Base-by-base conservation (phyloP, 1,140 invertebrate species). In the Drosophila bipectinata region DNA sequence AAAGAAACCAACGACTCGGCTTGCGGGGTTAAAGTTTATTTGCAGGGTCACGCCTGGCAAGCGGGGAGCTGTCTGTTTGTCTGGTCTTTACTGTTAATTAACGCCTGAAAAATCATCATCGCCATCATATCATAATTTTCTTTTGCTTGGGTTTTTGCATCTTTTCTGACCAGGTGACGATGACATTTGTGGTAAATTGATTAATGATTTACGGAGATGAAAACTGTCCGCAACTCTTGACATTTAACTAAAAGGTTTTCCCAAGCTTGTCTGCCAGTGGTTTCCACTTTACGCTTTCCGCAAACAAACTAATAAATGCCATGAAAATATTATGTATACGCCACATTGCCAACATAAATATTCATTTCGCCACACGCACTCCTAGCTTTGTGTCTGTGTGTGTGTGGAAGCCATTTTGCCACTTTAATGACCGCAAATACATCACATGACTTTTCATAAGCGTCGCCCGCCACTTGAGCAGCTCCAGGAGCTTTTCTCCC, bases 371-470 rank as follows among this genome's bases (percentile, higher is more conserved):
- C 26, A 18, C 52, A 75, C 71, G 72, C 81, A 74, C 72, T 61
- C 47, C 55, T 54, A 58, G 51, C 51, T 59, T 28, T 57, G 53
- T 56, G 44, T 56, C 44, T 69, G 48, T 61, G 49, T 12, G 47
- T 45, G 45, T 37, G 37, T 76, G 62, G 45, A 54, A 72, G 64
- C 71, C 69, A 75, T 78, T 82, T 87, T 88, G 78, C 75, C 78
- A 87, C 83, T 82, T 82, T 87, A 88, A 87, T 87, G 72, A 79
- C 67, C 75, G 72, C 82, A 88, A 87, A 87, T 87, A 88, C 82
- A 82, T 87, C 82, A 71, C 44, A 87, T 87, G 83, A 88, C 78
- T 87, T 87, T 72, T 82, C 83, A 83, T 82, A 87, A 87, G 82
- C 75, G 69, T 51, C 78, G 72, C 63, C 26, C 26, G 67, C 83